phyloP scores from a whole-genome alignment of 2,113 vertebrate species.

The Myrmecophaga tridactyla region DNA sequence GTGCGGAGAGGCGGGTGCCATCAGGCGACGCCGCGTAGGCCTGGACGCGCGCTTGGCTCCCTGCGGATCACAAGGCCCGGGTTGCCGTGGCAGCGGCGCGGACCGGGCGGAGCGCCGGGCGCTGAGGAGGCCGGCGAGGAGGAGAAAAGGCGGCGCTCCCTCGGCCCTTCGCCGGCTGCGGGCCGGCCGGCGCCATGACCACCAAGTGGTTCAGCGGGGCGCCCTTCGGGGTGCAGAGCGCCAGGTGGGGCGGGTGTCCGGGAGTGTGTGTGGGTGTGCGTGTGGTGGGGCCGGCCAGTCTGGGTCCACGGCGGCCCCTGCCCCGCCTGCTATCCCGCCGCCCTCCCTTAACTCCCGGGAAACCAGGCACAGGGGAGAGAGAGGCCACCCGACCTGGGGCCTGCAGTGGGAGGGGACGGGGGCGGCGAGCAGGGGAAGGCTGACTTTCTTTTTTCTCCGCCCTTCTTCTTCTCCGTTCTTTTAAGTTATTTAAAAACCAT shows the following conservation, averaged over 20 bases:
- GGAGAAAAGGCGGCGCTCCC: neutral
- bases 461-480: neutral
- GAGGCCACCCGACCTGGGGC: neutral
- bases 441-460: too few relatives aligned
- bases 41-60: neutral
- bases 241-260: slow-evolving; percentile 72
- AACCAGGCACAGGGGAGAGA: neutral
- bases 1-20: neutral
- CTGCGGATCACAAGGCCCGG: neutral
- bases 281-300: too few relatives aligned
- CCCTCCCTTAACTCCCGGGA: neutral
- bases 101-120: neutral
- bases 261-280: too few relatives aligned
- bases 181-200: neutral
- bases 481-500: neutral
- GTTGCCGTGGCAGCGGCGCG: slow-evolving; percentile 66
- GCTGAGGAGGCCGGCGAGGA: neutral
- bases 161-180: neutral
- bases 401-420: too few relatives aligned
- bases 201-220: slow-evolving; percentile 66
- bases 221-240: slow-evolving; percentile 73
- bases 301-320: neutral
- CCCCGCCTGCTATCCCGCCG: too few relatives aligned
- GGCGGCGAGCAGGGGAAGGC: neutral
- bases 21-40: neutral